These are phyloP conservation scores for Mycetomoellerius zeteki DNA, from an alignment of 1,140 invertebrate genomes.

Conservation along the genomic window DNA sequence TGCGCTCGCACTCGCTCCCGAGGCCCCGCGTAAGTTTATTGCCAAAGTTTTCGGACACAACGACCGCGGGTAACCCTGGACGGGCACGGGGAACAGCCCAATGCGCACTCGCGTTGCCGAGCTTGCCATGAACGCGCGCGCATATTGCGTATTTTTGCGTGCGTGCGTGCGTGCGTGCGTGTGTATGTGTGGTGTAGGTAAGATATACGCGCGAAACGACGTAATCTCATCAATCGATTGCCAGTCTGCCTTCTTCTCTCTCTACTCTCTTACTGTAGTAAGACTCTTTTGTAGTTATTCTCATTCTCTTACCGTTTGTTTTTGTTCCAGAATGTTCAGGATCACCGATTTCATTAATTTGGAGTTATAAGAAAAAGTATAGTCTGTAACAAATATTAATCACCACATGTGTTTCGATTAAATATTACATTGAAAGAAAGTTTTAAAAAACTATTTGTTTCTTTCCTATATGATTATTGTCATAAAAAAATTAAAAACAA, in stretches of 20 bases:
- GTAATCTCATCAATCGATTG: conserved; percentile 67
- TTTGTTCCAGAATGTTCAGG: not conserved
- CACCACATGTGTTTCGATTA: not conserved
- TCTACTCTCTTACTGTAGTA: not conserved
- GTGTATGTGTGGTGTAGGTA: not conserved
- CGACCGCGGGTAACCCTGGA: conserved; percentile 86
- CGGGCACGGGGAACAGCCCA: conserved; percentile 73
- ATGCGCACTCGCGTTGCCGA: conserved; percentile 76
- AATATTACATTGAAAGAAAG: not conserved
- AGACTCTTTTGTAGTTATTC: conserved; percentile 23
- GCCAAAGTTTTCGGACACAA: conserved; percentile 87
- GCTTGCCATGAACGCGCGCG: conserved; percentile 31
- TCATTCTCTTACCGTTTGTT: not conserved
- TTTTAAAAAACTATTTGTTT: not conserved
- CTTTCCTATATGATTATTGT: not conserved
- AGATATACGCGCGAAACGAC: conserved; percentile 52
- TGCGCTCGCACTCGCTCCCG: conserved; percentile 62
- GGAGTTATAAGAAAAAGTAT: not conserved
- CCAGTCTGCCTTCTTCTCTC: not conserved
- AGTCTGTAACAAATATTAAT: not conserved
- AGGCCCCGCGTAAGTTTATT: conserved; percentile 86
- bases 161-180: not conserved
- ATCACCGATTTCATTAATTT: not conserved
- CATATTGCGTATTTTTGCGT: no score
- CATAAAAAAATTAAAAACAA: not conserved